Percentiles rank a stretch among this genome's conserved stretches.
Evolutionary conservation across 2,113 vertebrate genomes (phyloP).

Genomic region (Cygnus atratus): DNA sequence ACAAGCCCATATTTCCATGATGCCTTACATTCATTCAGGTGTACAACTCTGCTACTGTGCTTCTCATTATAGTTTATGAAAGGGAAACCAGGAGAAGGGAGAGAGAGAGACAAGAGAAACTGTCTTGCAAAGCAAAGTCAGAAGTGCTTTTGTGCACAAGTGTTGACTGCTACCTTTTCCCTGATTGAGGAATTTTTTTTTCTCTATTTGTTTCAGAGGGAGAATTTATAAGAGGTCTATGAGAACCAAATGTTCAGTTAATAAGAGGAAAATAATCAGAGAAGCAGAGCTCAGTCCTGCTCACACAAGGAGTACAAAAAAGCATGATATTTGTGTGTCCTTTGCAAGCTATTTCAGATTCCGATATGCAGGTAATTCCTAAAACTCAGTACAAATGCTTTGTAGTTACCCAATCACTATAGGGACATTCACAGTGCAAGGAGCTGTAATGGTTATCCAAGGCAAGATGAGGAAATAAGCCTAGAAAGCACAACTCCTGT

Average conservation of each 20-base stretch:
- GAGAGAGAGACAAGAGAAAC: neutral
- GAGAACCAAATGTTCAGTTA: neutral
- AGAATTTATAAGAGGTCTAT: neutral
- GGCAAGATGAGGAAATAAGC: neutral
- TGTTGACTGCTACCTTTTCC: neutral
- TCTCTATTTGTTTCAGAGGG: neutral
- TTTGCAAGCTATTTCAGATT: neutral
- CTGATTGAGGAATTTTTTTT: neutral
- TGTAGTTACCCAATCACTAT: neutral
- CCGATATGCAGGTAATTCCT: neutral
- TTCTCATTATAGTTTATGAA: neutral
- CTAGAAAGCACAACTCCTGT: neutral
- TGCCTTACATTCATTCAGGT: neutral
- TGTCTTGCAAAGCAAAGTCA: neutral
- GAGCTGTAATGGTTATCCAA: neutral
- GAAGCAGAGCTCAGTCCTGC: neutral
- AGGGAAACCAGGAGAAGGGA: neutral
- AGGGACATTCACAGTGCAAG: neutral
- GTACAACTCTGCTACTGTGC: rapidly evolving
- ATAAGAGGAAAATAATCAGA: neutral
- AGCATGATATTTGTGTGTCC: neutral
- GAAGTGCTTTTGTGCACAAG: neutral
- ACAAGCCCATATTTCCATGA: neutral
- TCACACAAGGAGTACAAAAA: neutral
- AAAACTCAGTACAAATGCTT: neutral